phyloP scores from a whole-genome alignment of 2,888 invertebrate genomes.

The Scotopteryx bipunctaria region DNA sequence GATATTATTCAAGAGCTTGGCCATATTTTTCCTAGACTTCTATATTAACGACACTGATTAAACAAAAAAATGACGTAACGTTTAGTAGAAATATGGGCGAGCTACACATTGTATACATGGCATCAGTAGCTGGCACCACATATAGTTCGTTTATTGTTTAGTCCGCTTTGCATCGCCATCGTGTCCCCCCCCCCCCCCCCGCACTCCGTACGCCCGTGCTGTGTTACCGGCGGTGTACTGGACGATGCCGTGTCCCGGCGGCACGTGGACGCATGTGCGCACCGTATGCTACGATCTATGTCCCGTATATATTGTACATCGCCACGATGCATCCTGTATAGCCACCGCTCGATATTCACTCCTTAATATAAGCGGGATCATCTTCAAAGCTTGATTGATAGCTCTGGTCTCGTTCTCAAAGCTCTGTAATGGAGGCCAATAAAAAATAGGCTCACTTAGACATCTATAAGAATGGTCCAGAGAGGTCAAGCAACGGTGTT shows the following conservation, averaged over 20 bases:
- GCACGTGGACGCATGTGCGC: constrained; percentile 21
- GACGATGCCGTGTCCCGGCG: too few relatives aligned
- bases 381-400: too few relatives aligned
- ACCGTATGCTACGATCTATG: too few relatives aligned
- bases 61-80: too few relatives aligned
- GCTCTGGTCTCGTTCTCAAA: too few relatives aligned
- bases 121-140: constrained; percentile 41
- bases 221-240: constrained; percentile 35
- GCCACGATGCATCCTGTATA: constrained; percentile 19
- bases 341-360: constrained; percentile 10
- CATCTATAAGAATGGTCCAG: too few relatives aligned
- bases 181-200: constrained; percentile 42
- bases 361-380: too few relatives aligned
- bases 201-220: constrained; percentile 50
- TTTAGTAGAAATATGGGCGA: constrained; percentile 20
- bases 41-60: not conserved
- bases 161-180: constrained; percentile 64
- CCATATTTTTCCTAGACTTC: constrained; percentile 13
- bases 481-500: too few relatives aligned
- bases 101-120: constrained; percentile 26
- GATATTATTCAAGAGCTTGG: constrained; percentile 9
- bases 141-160: constrained; percentile 47
- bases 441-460: too few relatives aligned
- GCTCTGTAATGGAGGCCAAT: too few relatives aligned
- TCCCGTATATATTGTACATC: too few relatives aligned